Percentiles rank a stretch among this genome's conserved stretches.
phyloP scores from a whole-genome alignment of 2,797 vertebrate species.

The Lagodon rhomboides region DNA sequence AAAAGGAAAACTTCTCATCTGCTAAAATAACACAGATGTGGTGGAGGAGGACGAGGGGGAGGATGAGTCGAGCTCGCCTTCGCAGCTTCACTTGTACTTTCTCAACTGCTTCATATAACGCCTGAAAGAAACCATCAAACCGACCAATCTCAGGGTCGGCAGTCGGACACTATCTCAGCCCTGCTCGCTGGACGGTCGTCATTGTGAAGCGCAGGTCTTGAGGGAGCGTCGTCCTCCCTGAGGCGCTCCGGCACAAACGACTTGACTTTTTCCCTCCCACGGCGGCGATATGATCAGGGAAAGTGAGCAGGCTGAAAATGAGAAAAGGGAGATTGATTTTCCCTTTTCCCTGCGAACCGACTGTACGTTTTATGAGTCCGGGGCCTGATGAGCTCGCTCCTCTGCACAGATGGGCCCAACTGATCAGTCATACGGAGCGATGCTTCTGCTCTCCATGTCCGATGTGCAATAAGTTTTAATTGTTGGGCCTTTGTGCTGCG shows the following conservation, averaged over 20 bases:
- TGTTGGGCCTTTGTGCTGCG: neutral
- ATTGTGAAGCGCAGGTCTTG: constrained; percentile 31
- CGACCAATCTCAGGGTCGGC: neutral
- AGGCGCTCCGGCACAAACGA: constrained; percentile 59
- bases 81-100: constrained; percentile 41
- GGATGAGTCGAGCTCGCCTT: constrained; percentile 14
- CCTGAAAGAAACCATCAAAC: constrained; percentile 19
- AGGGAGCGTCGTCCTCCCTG: constrained; percentile 40
- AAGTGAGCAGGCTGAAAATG: constrained; percentile 71
- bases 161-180: neutral
- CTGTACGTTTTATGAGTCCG: constrained; percentile 38
- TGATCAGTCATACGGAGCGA: constrained; percentile 33
- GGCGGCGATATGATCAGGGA: constrained; percentile 69
- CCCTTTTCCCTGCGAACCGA: constrained; percentile 42
- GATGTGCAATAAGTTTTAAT: constrained; percentile 4
- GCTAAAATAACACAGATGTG: constrained; percentile 57
- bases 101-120: constrained; percentile 4
- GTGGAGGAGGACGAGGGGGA: constrained; percentile 22
- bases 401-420: constrained; percentile 53
- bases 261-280: constrained; percentile 73
- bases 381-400: constrained; percentile 55
- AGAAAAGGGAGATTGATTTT: constrained; percentile 68
- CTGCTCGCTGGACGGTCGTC: constrained; percentile 32
- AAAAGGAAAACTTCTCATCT: constrained; percentile 50
- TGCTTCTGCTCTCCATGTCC: neutral